Evolutionary conservation across 2,113 vertebrate species (phyloP).

Genomic region (Mobula hypostoma): DNA sequence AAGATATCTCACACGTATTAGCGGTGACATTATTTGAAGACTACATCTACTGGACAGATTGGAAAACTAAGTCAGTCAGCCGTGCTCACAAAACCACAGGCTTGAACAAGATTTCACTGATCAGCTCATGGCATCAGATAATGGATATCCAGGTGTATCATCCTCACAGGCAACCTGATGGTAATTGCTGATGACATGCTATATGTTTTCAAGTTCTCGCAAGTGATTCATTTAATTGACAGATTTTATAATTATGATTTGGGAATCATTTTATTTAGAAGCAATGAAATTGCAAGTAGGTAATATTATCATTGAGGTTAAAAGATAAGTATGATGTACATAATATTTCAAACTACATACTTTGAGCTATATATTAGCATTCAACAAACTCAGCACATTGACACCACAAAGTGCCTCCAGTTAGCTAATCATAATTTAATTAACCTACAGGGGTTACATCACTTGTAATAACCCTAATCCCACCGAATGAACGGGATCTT

Average conservation of each 20-base stretch:
- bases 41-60: conserved; percentile 96
- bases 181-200: conserved; percentile 59
- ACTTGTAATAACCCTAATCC: neutral
- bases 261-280: neutral
- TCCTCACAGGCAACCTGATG: conserved; percentile 90
- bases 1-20: conserved; percentile 89
- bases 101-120: conserved; percentile 72
- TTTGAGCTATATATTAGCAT: neutral
- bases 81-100: conserved; percentile 93
- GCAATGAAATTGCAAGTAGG: neutral
- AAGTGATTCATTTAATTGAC: neutral
- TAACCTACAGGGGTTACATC: neutral
- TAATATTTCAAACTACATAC: neutral
- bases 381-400: neutral
- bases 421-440: neutral
- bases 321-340: too few relatives aligned
- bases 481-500: neutral
- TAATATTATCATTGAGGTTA: neutral
- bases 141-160: conserved; percentile 96
- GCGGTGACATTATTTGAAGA: conserved; percentile 94
- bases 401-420: neutral
- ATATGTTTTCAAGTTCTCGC: neutral
- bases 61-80: conserved; percentile 91
- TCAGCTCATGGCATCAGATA: conserved; percentile 96
- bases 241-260: neutral